Base-by-base conservation (phyloP, 1,140 invertebrate species). In the Drosophila leontia region DNA sequence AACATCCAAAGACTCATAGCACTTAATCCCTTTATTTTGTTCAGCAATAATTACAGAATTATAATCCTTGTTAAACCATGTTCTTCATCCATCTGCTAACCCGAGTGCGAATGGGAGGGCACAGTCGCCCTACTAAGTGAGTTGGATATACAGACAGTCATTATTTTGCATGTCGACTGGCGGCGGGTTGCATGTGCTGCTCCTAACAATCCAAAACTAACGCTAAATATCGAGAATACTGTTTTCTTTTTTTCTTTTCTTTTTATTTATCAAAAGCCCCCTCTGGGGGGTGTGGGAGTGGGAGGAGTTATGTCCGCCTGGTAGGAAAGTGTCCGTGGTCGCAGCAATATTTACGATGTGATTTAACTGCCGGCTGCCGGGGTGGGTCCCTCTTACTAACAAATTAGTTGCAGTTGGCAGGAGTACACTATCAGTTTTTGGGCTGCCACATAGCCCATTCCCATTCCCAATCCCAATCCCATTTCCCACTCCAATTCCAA, bases 331-430 rank as follows among this genome's bases (percentile, higher is more conserved):
- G 45, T 64, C 48, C 48, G 67, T 64, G 37, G 39, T 61, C 59
- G 59, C 59, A 55, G 60, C 65, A 51, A 51, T 80, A 76, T 61
- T 71, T 76, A 75, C 78, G 78, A 80, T 62, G 63, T 48, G 53
- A 56, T 56, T 56, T 56, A 56, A 56, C 53, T 56, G 35, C 53
- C 53, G 34, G 53, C 53, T 23, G 53, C 34, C 53, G 35, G 34
- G 51, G 51, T 55, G 42, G 57, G 29, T 53, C 60, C 78, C 65
- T 37, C 67, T 47, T 32, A 32, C 56, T 50, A 82, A 82, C 79
- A 82, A 82, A 82, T 82, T 78, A 78, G 80, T 65, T 82, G 69
- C 75, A 78, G 63, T 82, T 74, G 63, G 78, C 70, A 58, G 69
- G 32, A 55, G 62, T 50, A 41, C 63, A 82, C 81, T 82, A 82